These are phyloP conservation scores for Hirundo rustica DNA, from an alignment of 2,797 vertebrate species.

Conservation along the genomic window DNA sequence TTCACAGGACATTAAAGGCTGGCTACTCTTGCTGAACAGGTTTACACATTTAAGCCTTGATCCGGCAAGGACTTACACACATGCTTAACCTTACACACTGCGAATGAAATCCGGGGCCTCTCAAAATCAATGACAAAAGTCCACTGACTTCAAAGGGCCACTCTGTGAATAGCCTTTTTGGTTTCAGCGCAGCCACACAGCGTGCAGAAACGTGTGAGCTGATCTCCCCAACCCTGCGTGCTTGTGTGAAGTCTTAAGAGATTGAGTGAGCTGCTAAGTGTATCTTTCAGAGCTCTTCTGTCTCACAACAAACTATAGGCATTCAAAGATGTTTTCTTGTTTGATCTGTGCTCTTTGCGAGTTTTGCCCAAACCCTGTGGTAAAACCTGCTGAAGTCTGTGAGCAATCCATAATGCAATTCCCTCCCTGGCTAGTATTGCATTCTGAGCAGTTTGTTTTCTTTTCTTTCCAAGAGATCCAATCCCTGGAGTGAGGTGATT, in stretches of 20 bases:
- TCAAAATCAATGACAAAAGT: slow-evolving; percentile 60
- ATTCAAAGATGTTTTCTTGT: slow-evolving; percentile 7
- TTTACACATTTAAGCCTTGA: slow-evolving; percentile 59
- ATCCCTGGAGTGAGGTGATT: not conserved
- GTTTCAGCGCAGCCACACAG: slow-evolving; percentile 9
- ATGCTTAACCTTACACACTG: slow-evolving; percentile 48
- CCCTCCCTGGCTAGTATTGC: not conserved
- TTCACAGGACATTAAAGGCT: not conserved
- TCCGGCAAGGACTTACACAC: slow-evolving; percentile 54
- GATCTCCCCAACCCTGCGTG: not conserved
- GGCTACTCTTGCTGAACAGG: slow-evolving; percentile 45
- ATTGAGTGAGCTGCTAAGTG: not conserved
- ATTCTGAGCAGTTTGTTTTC: slow-evolving; percentile 3
- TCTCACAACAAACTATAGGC: not conserved
- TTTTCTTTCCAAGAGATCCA: not conserved
- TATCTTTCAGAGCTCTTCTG: slow-evolving; percentile 17
- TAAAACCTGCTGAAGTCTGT: slow-evolving; percentile 13
- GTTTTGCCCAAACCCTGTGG: not conserved
- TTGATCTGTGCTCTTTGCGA: slow-evolving; percentile 1
- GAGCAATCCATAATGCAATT: slow-evolving; percentile 4
- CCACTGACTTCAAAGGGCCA: slow-evolving; percentile 35
- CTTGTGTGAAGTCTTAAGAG: not conserved
- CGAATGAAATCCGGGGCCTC: not conserved
- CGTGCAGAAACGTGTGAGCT: not conserved
- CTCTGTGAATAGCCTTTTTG: not conserved